Evolutionary conservation across 2,888 invertebrate species (phyloP), one percentile per base, ranked within the genome.

Genomic region (Heteromurus nitidus): DNA sequence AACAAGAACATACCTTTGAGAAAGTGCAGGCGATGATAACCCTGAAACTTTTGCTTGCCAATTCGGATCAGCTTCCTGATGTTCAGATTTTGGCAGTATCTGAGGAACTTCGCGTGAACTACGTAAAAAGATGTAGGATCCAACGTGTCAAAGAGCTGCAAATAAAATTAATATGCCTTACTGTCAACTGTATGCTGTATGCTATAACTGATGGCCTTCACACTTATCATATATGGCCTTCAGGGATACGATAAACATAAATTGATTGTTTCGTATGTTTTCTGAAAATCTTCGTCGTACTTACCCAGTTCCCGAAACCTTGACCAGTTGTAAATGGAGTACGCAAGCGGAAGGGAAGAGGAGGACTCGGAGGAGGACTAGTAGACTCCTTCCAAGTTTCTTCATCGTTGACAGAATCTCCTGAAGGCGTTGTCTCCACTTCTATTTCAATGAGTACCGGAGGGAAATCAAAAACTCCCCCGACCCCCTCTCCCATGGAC

Each of bases 301-400:
- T 44, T 62, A 73, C 73, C 73, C 73, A 73, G 13, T 47, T 62
- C 5, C 73, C 73, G 22, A 73, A 73, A 20, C 62, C 73, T 11
- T 28, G 16, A 3, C 62, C 62, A 1, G 31, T 73, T 9, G 5
- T 24, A 20, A 73, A 73, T 16, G 73, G 73, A 47, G 36, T 11
- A 16, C 28, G 44, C 9, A 24, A 18, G 11, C 18, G 58, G 20
- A 31, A 31, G 30, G 62, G 42, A 73, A 31, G 24, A 62, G 73
- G 73, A 47, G 47, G 73, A 22, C 53, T 28, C 31, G 2, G 31
- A 44, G 3, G n/a, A 58, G 22, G 18, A 18, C 50, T n/a, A 13
- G 7, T 36, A 36, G 36, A 36, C 7, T 36, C 36, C 7, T 36
- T 24, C 28, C 11, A 16, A 28, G 1, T 58, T 58, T 16, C 24